phyloP scores from a whole-genome alignment of 1,140 invertebrate species.

The Drosophila nannoptera region DNA sequence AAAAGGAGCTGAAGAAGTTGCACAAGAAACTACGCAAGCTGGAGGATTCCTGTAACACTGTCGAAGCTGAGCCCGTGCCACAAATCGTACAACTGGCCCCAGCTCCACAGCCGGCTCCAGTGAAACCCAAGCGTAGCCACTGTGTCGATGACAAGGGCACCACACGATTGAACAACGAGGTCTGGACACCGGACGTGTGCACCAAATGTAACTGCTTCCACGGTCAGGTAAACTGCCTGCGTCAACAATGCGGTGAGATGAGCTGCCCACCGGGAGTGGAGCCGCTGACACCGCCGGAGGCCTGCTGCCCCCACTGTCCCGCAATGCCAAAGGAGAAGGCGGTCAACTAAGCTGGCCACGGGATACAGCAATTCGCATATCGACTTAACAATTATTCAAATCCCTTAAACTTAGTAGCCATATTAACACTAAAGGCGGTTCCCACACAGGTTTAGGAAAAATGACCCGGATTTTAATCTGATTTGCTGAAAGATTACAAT shows the following conservation, averaged over 20 bases:
- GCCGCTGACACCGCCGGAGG: conserved; percentile 65
- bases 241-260: conserved; percentile 67
- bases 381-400: conserved; percentile 55
- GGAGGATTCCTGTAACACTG: conserved; percentile 78
- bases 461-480: background rate
- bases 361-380: conserved; percentile 54
- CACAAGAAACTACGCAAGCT: conserved; percentile 80
- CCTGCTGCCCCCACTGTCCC: conserved; percentile 70
- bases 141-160: conserved; percentile 80
- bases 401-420: conserved; percentile 64
- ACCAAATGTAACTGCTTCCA: conserved; percentile 80
- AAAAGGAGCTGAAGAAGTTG: conserved; percentile 81
- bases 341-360: conserved; percentile 31
- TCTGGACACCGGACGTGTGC: conserved; percentile 81
- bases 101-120: conserved; percentile 26
- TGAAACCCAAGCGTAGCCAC: conserved; percentile 57
- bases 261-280: conserved; percentile 63
- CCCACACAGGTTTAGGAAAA: background rate
- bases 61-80: conserved; percentile 40
- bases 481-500: too few relatives aligned
- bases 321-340: conserved; percentile 23
- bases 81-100: conserved; percentile 45
- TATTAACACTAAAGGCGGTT: conserved; percentile 47
- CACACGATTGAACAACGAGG: conserved; percentile 79
- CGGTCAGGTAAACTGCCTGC: conserved; percentile 70